Percentiles rank a stretch among this genome's conserved stretches.
Conservation (phyloP, 92 coral and sea anemone species). For the Phymanthus crucifer region DNA sequence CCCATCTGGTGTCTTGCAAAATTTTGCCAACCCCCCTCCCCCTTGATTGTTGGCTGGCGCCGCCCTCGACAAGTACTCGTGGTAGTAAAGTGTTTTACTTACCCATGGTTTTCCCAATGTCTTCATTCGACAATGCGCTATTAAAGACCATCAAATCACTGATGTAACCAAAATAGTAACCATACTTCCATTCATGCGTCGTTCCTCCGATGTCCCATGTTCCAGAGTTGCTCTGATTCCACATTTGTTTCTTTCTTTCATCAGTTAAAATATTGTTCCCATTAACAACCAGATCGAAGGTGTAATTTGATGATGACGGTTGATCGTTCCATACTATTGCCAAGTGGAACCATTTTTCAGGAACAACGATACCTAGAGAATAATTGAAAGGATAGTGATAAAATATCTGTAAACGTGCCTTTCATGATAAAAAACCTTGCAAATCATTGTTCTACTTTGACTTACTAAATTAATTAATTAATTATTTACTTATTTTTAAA, state of each 20-base stretch:
- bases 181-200: not conserved
- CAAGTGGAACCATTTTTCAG: constrained; percentile 36
- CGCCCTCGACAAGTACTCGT: no score
- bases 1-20: no score
- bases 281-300: not conserved
- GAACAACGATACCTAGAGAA: not conserved
- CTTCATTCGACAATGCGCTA: constrained; percentile 23
- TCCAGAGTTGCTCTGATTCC: not conserved
- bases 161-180: constrained; percentile 51
- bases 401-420: no score
- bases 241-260: not conserved
- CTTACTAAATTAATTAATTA: no score
- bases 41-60: no score
- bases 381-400: not conserved
- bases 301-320: not conserved
- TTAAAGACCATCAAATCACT: constrained; percentile 53
- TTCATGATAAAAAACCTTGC: no score
- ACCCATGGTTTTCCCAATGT: constrained; percentile 54
- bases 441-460: no score
- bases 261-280: not conserved
- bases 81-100: constrained; percentile 7
- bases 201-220: constrained; percentile 37
- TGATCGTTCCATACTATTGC: constrained; percentile 7
- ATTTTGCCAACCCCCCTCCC: no score
- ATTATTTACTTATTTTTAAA: no score